Evolutionary conservation across 2,888 invertebrate genomes (phyloP).

Genomic region (Andrena chrysosceles): DNA sequence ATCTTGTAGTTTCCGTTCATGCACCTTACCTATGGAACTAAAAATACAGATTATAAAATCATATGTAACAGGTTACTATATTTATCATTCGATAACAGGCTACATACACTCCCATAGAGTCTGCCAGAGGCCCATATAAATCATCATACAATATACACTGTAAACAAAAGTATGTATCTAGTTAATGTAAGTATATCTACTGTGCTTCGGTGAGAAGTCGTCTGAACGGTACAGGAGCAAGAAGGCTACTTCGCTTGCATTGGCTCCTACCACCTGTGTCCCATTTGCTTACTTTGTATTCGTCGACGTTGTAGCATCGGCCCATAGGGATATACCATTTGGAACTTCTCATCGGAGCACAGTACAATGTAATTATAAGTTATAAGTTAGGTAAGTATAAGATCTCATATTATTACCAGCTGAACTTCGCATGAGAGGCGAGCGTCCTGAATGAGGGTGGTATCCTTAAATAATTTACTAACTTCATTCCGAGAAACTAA

Average conservation of each 20-base stretch:
- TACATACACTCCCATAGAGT: slow-evolving; percentile 91
- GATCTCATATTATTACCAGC: slow-evolving; percentile 86
- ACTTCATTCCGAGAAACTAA: slow-evolving; percentile 85
- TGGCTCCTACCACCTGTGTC: too few relatives aligned
- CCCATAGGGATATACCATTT: too few relatives aligned
- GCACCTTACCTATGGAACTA: slow-evolving; percentile 93
- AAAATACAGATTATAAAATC: slow-evolving; percentile 61
- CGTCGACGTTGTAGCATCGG: too few relatives aligned
- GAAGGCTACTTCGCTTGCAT: too few relatives aligned
- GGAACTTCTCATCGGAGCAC: too few relatives aligned
- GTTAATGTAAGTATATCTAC: slow-evolving; percentile 74
- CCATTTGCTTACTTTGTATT: too few relatives aligned
- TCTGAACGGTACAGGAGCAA: too few relatives aligned
- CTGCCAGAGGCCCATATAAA: slow-evolving; percentile 93
- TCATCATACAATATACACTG: slow-evolving; percentile 93
- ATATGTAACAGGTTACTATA: slow-evolving; percentile 5
- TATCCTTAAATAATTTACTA: slow-evolving; percentile 89
- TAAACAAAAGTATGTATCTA: slow-evolving; percentile 79
- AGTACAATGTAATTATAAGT: too few relatives aligned
- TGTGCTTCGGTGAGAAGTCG: neutral
- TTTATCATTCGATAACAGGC: slow-evolving; percentile 14
- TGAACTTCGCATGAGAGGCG: slow-evolving; percentile 91
- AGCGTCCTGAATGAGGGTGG: slow-evolving; percentile 90
- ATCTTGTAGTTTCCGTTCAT: slow-evolving; percentile 91
- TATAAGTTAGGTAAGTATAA: neutral